Base-by-base conservation (phyloP, 1,140 invertebrate species). In the Micrasema minimum region DNA sequence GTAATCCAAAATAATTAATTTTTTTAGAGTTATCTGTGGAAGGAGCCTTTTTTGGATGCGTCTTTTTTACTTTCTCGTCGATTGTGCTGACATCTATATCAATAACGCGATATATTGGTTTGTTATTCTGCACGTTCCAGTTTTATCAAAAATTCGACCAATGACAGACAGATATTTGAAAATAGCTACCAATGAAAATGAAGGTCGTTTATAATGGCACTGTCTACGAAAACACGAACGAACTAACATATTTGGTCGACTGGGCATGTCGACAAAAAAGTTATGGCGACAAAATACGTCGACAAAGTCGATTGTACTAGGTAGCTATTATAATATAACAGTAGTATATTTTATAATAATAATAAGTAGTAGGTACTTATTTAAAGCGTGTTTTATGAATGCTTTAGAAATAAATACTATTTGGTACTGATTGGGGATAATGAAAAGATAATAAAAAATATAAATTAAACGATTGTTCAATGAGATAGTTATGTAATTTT, bases 21-120 rank as follows among this genome's bases (percentile, higher is more conserved):
- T 62, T 64, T 64, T 48, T 22, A 46, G 59, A 64, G 31, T 64
- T 35, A 37, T 53, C 48, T 69, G 31, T 53, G 57, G 26, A n/a
- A 16, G 12, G 45, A 62, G 41, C 46, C 55, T 45, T 35, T 57
- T 62, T 20, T 11, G 41, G 67, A 69, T 62, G 67, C 67, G 67
- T 69, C 67, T 61, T 43, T n/a, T 62, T 51, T 57, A 37, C 20
- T 16, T 57, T n/a, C n/a, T n/a, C n/a, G n/a, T n/a, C n/a, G 67
- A 69, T 16, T 26, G 67, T 69, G 67, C 67, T 69, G 67, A 69
- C 67, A 55, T 69, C 67, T 69, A 69, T 69, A 31, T 57, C 14
- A 37, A 59, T 41, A 50, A 62, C 51, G 26, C 51, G 9, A 48
- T 26, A 12, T 26, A 59, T 69, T 23, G 23, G 50, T 69, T 62